phyloP scores from a whole-genome alignment of 30 jellyfish, hydroid and myxozoan genomes.

The Catostylus mosaicus region DNA sequence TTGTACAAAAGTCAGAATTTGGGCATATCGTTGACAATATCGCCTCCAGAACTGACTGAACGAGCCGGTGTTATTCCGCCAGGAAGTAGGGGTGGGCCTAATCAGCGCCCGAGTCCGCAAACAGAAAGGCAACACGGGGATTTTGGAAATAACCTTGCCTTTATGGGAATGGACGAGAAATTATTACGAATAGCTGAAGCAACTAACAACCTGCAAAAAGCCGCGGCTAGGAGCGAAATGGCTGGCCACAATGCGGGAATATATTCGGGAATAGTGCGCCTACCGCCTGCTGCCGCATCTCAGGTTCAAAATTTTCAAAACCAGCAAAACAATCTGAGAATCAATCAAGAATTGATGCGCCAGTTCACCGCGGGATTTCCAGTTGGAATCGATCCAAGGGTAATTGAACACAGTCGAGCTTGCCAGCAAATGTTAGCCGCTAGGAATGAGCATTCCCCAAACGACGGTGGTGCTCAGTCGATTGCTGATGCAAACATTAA shows the following conservation, averaged over 20 bases:
- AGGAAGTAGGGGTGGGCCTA: conserved; percentile 54
- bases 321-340: conserved; percentile 62
- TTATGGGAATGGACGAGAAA: conserved; percentile 69
- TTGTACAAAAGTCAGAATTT: conserved; percentile 48
- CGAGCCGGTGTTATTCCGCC: conserved; percentile 59
- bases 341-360: conserved; percentile 55
- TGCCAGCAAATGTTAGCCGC: conserved; percentile 36
- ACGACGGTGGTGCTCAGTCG: conserved; percentile 48
- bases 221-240: conserved; percentile 53
- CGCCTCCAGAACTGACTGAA: conserved; percentile 68
- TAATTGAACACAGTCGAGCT: conserved; percentile 61
- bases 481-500: conserved; percentile 20
- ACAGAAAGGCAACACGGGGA: conserved; percentile 63
- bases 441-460: conserved; percentile 52
- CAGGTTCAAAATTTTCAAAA: conserved; percentile 51
- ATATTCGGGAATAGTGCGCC: conserved; percentile 67
- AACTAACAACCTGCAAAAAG: conserved; percentile 38
- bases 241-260: conserved; percentile 44
- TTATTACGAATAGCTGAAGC: conserved; percentile 57
- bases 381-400: conserved; percentile 72
- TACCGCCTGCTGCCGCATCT: conserved; percentile 64
- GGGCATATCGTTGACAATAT: conserved; percentile 56
- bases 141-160: conserved; percentile 34
- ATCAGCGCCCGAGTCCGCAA: conserved; percentile 64
- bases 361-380: conserved; percentile 63